These are phyloP conservation scores for Crypturellus undulatus DNA, from an alignment of 2,113 vertebrate species.

Conservation along the genomic window DNA sequence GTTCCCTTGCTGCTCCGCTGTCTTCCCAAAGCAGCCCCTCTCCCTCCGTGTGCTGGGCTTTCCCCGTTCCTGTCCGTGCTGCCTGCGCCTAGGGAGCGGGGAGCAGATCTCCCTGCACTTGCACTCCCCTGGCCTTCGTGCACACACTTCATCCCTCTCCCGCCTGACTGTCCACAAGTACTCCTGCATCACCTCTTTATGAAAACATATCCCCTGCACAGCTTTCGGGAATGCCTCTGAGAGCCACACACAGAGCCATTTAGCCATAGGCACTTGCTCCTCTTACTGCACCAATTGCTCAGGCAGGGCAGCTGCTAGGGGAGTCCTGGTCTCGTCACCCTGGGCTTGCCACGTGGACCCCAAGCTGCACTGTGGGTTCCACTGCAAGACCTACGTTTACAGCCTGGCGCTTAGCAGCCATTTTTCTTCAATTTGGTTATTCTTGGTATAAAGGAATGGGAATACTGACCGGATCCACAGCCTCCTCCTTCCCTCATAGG, in stretches of 20 bases:
- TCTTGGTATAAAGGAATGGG: background rate
- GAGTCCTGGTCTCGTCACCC: background rate
- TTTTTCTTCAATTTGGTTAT: constrained; percentile 11
- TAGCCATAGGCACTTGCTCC: fast-evolving
- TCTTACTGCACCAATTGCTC: fast-evolving
- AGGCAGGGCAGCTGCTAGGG: background rate
- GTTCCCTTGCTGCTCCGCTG: fast-evolving
- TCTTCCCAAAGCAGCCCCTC: background rate
- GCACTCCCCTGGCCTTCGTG: background rate
- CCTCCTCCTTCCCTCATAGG: background rate
- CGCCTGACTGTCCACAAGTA: background rate
- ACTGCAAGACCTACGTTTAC: background rate
- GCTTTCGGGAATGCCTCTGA: background rate
- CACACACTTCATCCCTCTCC: constrained; percentile 5
- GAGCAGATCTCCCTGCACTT: background rate
- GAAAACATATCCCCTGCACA: background rate
- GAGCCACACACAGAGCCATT: background rate
- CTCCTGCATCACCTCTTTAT: constrained; percentile 20
- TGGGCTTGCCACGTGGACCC: background rate
- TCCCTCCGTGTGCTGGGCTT: background rate
- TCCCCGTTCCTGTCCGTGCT: background rate
- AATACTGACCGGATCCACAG: background rate
- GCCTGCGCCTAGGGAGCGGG: fast-evolving
- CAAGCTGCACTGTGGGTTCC: background rate
- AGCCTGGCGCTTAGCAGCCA: background rate